phyloP scores from a whole-genome alignment of 2,888 invertebrate species.

The Aphidius colemani region DNA sequence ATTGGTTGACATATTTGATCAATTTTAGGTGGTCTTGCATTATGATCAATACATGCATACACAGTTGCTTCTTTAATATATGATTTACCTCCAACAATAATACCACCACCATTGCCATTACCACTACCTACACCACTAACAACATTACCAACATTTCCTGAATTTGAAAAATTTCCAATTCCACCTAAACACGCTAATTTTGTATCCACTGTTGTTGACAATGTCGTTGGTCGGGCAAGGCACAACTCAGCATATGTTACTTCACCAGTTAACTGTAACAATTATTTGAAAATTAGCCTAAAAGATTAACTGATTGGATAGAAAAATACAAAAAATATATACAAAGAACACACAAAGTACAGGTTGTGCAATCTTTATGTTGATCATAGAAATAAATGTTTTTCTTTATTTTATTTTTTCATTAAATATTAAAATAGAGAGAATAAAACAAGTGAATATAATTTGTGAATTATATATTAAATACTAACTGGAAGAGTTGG shows the following conservation, averaged over 20 bases:
- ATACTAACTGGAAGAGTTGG: conserved; percentile 57
- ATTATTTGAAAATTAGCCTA: not conserved
- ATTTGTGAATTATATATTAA: conserved; percentile 36
- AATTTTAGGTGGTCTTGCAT: conserved; percentile 61
- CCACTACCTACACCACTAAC: conserved; percentile 41
- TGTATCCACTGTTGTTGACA: conserved; percentile 57
- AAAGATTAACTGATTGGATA: not conserved
- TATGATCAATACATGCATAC: conserved; percentile 77
- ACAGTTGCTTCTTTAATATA: conserved; percentile 71
- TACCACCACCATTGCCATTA: conserved; percentile 47
- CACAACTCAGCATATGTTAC: conserved; percentile 69
- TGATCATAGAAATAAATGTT: conserved; percentile 18
- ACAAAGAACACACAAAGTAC: too few relatives aligned
- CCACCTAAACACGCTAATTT: conserved; percentile 51
- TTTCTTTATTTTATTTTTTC: not conserved
- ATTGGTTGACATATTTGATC: conserved; percentile 41
- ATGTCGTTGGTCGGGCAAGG: conserved; percentile 63
- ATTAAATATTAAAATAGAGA: not conserved
- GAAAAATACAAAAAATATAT: not conserved
- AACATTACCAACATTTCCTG: conserved; percentile 33
- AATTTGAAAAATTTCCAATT: conserved; percentile 51
- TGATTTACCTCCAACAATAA: conserved; percentile 63
- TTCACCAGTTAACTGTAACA: conserved; percentile 61
- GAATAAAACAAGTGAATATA: not conserved
- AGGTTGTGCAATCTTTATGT: not conserved